Base-by-base conservation (phyloP, 2,113 vertebrate genomes). In the Pseudolaguvia tuberculata region DNA sequence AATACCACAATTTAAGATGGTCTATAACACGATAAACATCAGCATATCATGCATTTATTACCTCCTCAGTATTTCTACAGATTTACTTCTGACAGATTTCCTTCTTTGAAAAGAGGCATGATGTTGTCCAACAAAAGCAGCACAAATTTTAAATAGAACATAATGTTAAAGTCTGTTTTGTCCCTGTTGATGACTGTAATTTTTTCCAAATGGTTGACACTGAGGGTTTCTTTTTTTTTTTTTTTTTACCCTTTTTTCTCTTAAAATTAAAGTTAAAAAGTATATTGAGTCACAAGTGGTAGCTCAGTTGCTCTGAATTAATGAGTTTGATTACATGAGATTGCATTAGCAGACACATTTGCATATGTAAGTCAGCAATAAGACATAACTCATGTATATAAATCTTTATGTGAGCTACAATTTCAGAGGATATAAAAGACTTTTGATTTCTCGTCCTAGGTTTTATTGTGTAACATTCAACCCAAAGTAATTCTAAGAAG, bases 11-110 rank as follows among this genome's bases (percentile, higher is more conserved):
- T 75, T 53, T 51, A 35, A 57, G 70, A 79, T 58, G 11, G 27
- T n/a, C 42, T 72, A 21, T 72, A 72, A 79, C 65, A 45, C 75
- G 52, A 72, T 63, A 35, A 79, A 47, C 21, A 71, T 74, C 27
- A 51, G 52, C 57, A 63, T 57, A 75, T 65, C 17, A 29, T 51
- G 42, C 52, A 17, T 70, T 61, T 29, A 74, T 29, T 13, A 31
- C 73, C 62, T 77, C 72, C 70, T 58, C 29, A 23, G 29, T 69
- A 29, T 57, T 23, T 50, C 27, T 57, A 29, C 23, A 73, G 50
- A 35, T 31, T 71, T 11, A 21, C 17, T 77, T 21, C 58, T 18
- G 45, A 52, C 50, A 61, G 20, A 29, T 29, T 31, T 20, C 39
- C 20, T 5, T 67, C 62, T 77, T 72, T 73, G 50, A 79, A 50